phyloP scores from a whole-genome alignment of 2,113 vertebrate species.

The Thunnus thynnus region DNA sequence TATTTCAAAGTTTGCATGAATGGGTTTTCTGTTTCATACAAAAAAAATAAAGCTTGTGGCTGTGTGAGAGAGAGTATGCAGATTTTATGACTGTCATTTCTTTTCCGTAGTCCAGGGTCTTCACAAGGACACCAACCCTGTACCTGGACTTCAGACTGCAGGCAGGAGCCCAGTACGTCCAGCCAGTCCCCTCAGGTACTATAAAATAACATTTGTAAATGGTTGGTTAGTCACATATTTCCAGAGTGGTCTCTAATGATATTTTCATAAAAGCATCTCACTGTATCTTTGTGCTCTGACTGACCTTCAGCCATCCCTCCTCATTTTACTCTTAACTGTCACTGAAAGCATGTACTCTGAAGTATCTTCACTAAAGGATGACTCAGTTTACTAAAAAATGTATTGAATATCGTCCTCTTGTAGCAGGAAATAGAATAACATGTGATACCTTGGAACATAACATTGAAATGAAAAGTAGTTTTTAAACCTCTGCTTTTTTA shows the following conservation, averaged over 20 bases:
- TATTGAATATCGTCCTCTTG: neutral
- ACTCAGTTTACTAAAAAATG: neutral
- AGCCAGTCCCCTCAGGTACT: constrained; percentile 81
- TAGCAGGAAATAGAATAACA: neutral
- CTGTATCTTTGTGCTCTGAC: neutral
- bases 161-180: constrained; percentile 76
- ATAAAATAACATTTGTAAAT: neutral
- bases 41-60: neutral
- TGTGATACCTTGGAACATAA: neutral
- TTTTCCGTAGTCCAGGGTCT: constrained; percentile 83
- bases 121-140: constrained; percentile 85
- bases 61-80: neutral
- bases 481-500: no score
- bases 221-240: neutral
- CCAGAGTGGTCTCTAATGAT: neutral
- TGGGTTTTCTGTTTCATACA: constrained; percentile 4
- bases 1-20: neutral
- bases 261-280: constrained; percentile 1
- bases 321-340: neutral
- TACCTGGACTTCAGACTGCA: constrained; percentile 87
- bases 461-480: constrained; percentile 2
- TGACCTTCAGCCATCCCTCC: neutral
- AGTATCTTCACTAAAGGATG: neutral
- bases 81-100: constrained; percentile 4
- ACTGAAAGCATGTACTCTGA: neutral